Evolutionary conservation across 2,888 invertebrate genomes (phyloP), one percentile per base, ranked within the genome.

Genomic region (Sipha maydis): DNA sequence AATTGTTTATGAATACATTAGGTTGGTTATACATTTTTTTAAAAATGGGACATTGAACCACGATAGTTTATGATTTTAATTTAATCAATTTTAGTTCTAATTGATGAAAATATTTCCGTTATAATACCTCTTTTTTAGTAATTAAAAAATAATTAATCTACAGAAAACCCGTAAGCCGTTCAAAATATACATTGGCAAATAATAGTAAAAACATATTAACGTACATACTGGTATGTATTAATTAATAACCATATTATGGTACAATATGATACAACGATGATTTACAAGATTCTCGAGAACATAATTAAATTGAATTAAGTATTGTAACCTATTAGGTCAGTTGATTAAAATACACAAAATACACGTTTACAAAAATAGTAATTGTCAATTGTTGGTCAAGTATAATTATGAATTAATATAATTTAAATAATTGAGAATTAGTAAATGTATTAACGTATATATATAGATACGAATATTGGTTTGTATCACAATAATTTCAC

Each of bases 81-180:
- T 85, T 34, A 77, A 85, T 85, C 77, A 78, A 77, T 85, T 78
- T 77, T 28, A 48, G 8, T 34, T 67, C 28, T 67, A 34, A 28
- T 34, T 69, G n/a, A 85, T 54, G n/a, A 31, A 85, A 85, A 85
- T 85, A 25, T 67, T 69, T 85, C 85, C 85, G 77, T 85, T 85
- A 85, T 85, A 77, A 48, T 9, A 73, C 25, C 56, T 25, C n/a
- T 19, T 79, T 79, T 69, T 69, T 48, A 61, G 41, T 67, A 85
- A 85, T 85, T 85, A 85, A 85, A 67, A 76, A 76, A 61, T 75
- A 75, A 84, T 75, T 75, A 61, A 85, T 67, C 38, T 48, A 54
- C 28, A 31, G 25, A 67, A 84, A 85, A 69, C 77, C 77, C 77
- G 77, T 38, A 76, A 76, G 28, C 61, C 84, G 69, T 85, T 69